Evolutionary conservation across 2,888 invertebrate species (phyloP), one percentile per base, ranked within the genome.

Genomic region (Brachycybe producta): DNA sequence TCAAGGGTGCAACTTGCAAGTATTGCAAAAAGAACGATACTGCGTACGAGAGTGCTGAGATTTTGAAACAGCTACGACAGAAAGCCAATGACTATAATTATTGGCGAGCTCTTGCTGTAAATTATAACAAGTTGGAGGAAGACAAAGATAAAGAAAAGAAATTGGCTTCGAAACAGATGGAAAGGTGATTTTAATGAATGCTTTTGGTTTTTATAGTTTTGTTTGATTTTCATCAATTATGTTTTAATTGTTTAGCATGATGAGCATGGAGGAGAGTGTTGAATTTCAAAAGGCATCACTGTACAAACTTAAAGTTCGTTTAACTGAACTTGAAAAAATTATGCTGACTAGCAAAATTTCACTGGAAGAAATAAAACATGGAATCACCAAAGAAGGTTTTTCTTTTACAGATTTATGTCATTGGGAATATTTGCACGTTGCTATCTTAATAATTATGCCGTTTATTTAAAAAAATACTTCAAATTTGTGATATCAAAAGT

Each of bases 311-410:
- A 64, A 61, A 47, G 63, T 65, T 45, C 60, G 64, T 28, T 56
- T 66, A n/a, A 58, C 63, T n/a, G 63, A 65, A 53, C 50, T 66
- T 38, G 67, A 67, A 53, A 57, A 62, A 49, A 58, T 62, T 52
- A 58, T 66, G 43, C 53, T 51, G 32, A 57, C 49, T 27, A 55
- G 55, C 21, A 57, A 57, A 27, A 58, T 58, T 15, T 54, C 56
- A 38, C 44, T 57, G 32, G 61, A 60, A 44, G 57, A 55, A 11
- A 57, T 60, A 7, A 50, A 56, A 15, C 59, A 59, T 44, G 42
- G 55, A 3, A 44, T 56, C 3, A 41, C 50, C 7, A 52, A 55
- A 42, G 55, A 58, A n/a, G 55, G 52, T 51, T 38, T 11, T 11
- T 32, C 11, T 8, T 39, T 32, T 11, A 32, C 32, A 11, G n/a